phyloP scores from a whole-genome alignment of 1,140 invertebrate genomes.

The Geopemphigus sp. region DNA sequence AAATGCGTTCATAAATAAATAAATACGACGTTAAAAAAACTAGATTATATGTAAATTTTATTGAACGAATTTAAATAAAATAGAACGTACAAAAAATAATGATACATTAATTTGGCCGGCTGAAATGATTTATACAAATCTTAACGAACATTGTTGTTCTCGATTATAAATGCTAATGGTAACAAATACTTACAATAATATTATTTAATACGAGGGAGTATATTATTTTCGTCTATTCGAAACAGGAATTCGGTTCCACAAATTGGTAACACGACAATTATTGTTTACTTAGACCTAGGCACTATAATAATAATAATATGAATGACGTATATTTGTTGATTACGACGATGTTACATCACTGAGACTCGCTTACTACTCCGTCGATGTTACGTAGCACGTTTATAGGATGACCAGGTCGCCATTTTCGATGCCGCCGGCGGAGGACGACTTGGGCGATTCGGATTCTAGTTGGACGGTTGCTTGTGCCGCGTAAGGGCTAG shows the following conservation, averaged over 20 bases:
- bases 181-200: neutral
- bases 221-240: neutral
- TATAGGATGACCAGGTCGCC: slow-evolving; percentile 35
- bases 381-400: neutral
- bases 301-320: neutral
- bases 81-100: slow-evolving; percentile 10
- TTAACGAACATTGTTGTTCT: neutral
- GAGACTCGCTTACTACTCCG: too few species aligned
- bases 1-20: neutral
- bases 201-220: neutral
- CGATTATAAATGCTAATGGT: slow-evolving; percentile 10
- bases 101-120: neutral
- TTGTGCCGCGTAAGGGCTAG: neutral
- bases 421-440: neutral
- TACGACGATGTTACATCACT: too few species aligned
- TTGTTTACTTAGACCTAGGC: neutral
- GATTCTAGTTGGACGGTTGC: neutral
- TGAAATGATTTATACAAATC: neutral
- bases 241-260: neutral
- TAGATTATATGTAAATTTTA: neutral
- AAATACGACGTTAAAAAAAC: neutral
- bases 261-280: neutral
- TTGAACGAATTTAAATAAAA: slow-evolving; percentile 4
- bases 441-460: neutral
- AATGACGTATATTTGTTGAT: too few species aligned